Evolutionary conservation across 2,797 vertebrate species (phyloP).

Genomic region (Ctenosaura bakeri): DNA sequence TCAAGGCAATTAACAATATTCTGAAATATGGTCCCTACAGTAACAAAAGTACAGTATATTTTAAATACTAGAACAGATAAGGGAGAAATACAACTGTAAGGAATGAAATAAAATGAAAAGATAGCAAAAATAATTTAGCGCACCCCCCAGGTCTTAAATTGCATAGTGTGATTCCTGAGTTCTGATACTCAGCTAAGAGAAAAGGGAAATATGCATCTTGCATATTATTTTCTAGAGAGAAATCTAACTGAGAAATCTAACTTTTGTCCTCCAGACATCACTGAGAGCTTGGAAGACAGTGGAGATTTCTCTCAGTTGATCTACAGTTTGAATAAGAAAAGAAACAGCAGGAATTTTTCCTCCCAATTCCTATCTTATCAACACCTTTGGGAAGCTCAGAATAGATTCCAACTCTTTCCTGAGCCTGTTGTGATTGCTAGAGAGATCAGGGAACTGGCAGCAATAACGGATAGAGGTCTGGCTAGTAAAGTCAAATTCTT

Average conservation of each 20-base stretch:
- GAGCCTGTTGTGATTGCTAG: not conserved
- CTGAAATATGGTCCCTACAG: not conserved
- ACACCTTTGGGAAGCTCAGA: not conserved
- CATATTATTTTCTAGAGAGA: too few species aligned
- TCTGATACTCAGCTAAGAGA: not conserved
- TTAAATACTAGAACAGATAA: not conserved
- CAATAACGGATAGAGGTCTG: not conserved
- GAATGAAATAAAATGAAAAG: not conserved
- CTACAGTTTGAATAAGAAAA: not conserved
- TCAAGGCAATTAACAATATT: not conserved
- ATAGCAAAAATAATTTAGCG: not conserved
- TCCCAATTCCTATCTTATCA: not conserved
- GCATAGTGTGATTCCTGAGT: not conserved
- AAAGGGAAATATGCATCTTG: not conserved
- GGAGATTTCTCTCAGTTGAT: not conserved
- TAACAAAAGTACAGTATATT: not conserved
- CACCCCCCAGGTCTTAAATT: not conserved
- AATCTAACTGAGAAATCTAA: not conserved
- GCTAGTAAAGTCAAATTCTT: not conserved
- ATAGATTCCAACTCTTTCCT: not conserved
- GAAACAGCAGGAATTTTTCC: not conserved
- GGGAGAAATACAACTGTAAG: not conserved
- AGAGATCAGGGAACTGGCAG: not conserved
- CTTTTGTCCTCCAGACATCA: not conserved
- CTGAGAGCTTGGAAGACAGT: not conserved